Evolutionary conservation across 2,888 invertebrate genomes (phyloP).

Genomic region (Galerucella nymphaeae): DNA sequence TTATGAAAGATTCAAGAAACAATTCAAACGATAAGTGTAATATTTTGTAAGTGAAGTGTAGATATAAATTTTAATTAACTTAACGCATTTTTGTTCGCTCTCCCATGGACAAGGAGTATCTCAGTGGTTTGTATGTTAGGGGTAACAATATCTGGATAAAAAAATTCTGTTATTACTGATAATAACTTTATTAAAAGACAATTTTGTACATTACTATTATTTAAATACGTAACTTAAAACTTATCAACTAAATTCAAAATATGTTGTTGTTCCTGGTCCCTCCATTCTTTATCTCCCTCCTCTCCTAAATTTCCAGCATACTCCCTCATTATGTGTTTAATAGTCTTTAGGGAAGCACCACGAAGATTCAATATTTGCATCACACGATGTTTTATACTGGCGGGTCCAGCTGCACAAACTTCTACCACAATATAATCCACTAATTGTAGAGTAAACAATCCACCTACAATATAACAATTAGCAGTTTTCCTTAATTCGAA

Average conservation of each 20-base stretch:
- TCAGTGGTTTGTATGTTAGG: too few species aligned
- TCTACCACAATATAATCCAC: constrained; percentile 91
- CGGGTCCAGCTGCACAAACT: constrained; percentile 78
- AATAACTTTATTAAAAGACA: not conserved
- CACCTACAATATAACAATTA: constrained; percentile 60
- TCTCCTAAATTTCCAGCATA: constrained; percentile 96
- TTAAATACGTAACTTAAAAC: constrained; percentile 70
- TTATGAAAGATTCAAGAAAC: constrained; percentile 96
- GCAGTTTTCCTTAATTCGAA: not conserved
- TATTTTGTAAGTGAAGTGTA: not conserved
- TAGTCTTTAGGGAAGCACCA: constrained; percentile 91
- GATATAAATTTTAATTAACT: not conserved
- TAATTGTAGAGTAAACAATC: constrained; percentile 95
- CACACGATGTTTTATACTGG: constrained; percentile 84
- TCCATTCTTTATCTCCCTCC: constrained; percentile 85
- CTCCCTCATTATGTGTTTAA: constrained; percentile 94
- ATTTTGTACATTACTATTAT: not conserved
- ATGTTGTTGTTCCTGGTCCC: constrained; percentile 90
- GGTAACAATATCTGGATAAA: too few species aligned
- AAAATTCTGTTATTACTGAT: not conserved
- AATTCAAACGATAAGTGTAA: constrained; percentile 81
- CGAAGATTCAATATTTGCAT: constrained; percentile 89
- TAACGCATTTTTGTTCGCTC: too few species aligned
- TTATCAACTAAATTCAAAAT: constrained; percentile 93
- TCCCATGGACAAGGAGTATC: too few species aligned